A percentile compares a stretch with the other conserved stretches of the same genome.
phyloP scores from a whole-genome alignment of 2,888 invertebrate species.

The Dryococelus australis region DNA sequence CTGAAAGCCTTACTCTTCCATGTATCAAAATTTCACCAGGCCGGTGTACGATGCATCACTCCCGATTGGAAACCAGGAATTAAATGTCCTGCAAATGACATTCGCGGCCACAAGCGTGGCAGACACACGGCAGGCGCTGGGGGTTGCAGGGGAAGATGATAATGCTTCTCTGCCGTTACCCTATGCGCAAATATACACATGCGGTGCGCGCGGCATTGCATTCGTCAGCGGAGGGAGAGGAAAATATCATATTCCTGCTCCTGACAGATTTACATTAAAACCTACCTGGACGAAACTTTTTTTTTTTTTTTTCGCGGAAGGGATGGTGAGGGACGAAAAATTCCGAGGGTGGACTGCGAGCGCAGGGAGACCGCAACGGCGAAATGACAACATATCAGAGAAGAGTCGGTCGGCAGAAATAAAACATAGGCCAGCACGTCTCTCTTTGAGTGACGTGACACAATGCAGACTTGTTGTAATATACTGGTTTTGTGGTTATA shows the following conservation, averaged over 20 bases:
- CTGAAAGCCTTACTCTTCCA: background rate
- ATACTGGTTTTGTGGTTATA: background rate
- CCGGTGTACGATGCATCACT: constrained; percentile 1
- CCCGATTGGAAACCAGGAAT: constrained; percentile 26
- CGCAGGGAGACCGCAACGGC: background rate
- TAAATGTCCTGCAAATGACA: constrained; percentile 38
- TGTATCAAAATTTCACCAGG: background rate
- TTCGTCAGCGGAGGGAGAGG: background rate
- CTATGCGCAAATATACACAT: background rate
- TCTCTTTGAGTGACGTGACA: background rate
- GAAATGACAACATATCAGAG: background rate
- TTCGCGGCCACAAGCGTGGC: constrained; percentile 31
- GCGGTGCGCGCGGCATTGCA: background rate
- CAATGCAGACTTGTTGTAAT: background rate
- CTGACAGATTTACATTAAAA: constrained; percentile 40
- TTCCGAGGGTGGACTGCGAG: background rate
- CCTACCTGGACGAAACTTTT: background rate
- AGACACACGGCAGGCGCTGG: constrained; percentile 5
- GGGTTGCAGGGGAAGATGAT: constrained; percentile 17
- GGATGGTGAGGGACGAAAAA: background rate
- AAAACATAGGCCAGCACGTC: background rate
- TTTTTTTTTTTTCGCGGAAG: background rate
- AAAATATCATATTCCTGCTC: constrained; percentile 40
- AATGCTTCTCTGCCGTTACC: constrained; percentile 7
- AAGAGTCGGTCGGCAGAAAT: background rate